phyloP scores from a whole-genome alignment of 1,140 invertebrate genomes.

The Trichogramma pretiosum region DNA sequence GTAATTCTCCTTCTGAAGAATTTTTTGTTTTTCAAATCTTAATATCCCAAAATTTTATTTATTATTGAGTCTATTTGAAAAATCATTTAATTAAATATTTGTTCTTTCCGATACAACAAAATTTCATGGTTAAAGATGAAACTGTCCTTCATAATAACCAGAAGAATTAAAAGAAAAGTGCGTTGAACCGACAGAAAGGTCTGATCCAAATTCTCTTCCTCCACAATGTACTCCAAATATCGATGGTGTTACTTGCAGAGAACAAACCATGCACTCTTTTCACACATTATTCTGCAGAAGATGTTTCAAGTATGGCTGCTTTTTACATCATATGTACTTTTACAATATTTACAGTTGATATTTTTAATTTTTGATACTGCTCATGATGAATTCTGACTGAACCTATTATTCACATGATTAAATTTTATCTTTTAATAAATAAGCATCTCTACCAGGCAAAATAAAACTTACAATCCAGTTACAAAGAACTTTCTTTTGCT shows the following conservation, averaged over 20 bases:
- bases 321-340: constrained; percentile 66
- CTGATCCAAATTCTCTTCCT: constrained; percentile 72
- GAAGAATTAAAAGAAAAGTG: constrained; percentile 89
- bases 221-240: constrained; percentile 95
- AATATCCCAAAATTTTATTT: constrained; percentile 6
- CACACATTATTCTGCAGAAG: constrained; percentile 91
- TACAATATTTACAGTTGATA: too few species aligned
- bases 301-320: constrained; percentile 98
- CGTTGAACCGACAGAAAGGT: constrained; percentile 74
- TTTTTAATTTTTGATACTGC: constrained; percentile 3
- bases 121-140: constrained; percentile 98
- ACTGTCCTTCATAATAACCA: constrained; percentile 87
- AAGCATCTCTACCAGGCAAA: too few species aligned
- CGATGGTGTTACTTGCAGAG: constrained; percentile 81
- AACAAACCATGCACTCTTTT: constrained; percentile 95
- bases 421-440: background rate
- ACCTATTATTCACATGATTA: background rate
- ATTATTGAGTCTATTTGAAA: background rate
- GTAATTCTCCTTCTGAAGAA: too few species aligned
- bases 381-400: constrained; percentile 19
- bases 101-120: constrained; percentile 74
- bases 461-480: too few species aligned
- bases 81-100: constrained; percentile 2
- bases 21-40: constrained; percentile 11
- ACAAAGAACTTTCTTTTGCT: too few species aligned